Base-by-base conservation (phyloP, 1,140 invertebrate species). In the Venturia canescens region DNA sequence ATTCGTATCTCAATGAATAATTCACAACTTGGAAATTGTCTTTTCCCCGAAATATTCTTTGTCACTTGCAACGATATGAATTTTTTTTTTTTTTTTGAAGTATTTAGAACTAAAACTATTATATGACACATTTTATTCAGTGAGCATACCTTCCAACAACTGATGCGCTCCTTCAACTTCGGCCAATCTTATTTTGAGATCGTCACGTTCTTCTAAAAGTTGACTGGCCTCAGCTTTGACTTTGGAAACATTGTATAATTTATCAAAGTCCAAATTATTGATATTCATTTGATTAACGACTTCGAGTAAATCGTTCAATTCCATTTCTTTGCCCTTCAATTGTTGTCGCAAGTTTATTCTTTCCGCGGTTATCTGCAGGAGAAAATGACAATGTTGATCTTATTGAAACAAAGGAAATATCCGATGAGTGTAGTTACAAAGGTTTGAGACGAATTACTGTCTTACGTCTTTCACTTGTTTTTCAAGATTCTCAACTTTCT, bases 141-240 rank as follows among this genome's bases (percentile, higher is more conserved):
- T 50, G 70, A 82, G 82, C 66, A 16, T 82, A 91, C 91, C 89
- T 89, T 92, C 90, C 11, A 92, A 84, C 82, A 90, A 87, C 69
- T 91, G 84, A 84, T 90, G 89, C 78, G 89, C 89, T 44, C 89
- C 90, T 84, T 92, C 89, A 67, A 90, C 84, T 75, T 92, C 89
- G 23, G 81, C 89, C 63, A 92, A 85, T 86, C 90, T 89, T 57
- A 88, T 86, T 78, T 89, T 86, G 60, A 92, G 82, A 72, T 92
- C 91, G n/a, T 91, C 87, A 50, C 88, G 86, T 78, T 92, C 91
- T 76, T 92, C 90, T 4, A 84, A 75, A 60, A 92, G 79, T 85
- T 88, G 84, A 3, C 71, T 80, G 29, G 86, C 84, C 66, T 92
- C 90, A 13, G 87, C 90, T 81, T 91, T 92, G 38, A 90, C 84